Evolutionary conservation across 2,113 vertebrate species (phyloP).

Genomic region (Austrofundulus limnaeus): DNA sequence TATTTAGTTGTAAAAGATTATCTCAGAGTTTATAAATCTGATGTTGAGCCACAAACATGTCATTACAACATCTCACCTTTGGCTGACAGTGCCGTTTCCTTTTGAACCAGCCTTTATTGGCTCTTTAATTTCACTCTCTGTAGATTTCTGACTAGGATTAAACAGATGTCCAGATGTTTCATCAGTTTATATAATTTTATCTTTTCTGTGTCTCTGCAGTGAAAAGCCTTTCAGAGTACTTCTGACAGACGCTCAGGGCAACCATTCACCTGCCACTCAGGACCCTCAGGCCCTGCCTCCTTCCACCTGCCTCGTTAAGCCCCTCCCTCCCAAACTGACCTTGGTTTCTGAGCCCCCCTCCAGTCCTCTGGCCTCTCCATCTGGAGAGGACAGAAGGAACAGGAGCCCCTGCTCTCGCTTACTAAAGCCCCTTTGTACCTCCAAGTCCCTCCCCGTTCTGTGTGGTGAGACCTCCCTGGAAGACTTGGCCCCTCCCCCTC

Average conservation of each 20-base stretch:
- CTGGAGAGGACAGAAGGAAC: slow-evolving; percentile 12
- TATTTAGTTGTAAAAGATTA: not conserved
- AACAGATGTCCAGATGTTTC: not conserved
- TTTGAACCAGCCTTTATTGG: not conserved
- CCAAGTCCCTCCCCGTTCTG: slow-evolving; percentile 65
- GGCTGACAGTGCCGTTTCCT: too few relatives aligned
- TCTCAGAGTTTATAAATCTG: not conserved
- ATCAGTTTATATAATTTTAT: not conserved
- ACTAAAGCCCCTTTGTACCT: slow-evolving; percentile 28
- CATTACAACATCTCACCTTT: too few relatives aligned
- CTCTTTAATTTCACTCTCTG: not conserved
- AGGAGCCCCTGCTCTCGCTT: slow-evolving; percentile 15
- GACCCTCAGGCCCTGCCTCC: slow-evolving; percentile 73
- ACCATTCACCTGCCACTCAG: slow-evolving; percentile 78
- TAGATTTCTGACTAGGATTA: too few relatives aligned
- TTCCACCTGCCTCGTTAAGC: slow-evolving; percentile 78
- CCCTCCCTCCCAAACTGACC: slow-evolving; percentile 70
- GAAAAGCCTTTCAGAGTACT: slow-evolving; percentile 94
- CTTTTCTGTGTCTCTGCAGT: slow-evolving; percentile 75
- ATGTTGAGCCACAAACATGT: not conserved
- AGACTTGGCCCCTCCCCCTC: slow-evolving; percentile 38
- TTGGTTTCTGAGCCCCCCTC: slow-evolving; percentile 29
- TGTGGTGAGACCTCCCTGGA: slow-evolving; percentile 18
- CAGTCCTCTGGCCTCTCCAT: not conserved
- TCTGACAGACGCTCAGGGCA: slow-evolving; percentile 81